These are phyloP conservation scores for Calephelis virginiensis DNA, from an alignment of 1,140 invertebrate species.

Conservation along the genomic window DNA sequence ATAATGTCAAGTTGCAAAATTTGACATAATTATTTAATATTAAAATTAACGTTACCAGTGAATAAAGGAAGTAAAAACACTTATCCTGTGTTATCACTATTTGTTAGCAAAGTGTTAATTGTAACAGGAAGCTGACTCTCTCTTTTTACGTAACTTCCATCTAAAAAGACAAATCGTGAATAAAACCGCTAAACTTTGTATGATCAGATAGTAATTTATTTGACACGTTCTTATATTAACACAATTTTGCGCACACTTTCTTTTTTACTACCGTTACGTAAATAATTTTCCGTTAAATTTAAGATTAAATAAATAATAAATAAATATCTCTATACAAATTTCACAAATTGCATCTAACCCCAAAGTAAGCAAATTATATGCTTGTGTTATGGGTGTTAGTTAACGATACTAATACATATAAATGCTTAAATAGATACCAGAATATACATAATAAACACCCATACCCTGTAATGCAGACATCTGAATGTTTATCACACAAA, in stretches of 20 bases:
- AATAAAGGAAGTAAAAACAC: neutral
- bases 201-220: conserved; percentile 6
- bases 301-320: neutral
- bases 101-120: neutral
- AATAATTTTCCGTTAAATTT: neutral
- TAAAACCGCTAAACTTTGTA: neutral
- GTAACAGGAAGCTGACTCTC: conserved; percentile 1
- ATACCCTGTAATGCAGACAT: too few species aligned
- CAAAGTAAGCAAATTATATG: too few species aligned
- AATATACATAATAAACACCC: too few species aligned
- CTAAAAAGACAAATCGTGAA: conserved; percentile 15
- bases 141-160: conserved; percentile 10
- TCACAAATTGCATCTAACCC: too few species aligned
- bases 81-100: neutral
- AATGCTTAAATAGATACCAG: too few species aligned
- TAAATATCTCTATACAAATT: too few species aligned
- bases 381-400: too few species aligned
- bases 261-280: neutral
- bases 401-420: too few species aligned
- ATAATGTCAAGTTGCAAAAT: too few species aligned
- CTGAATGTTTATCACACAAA: too few species aligned
- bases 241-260: conserved; percentile 6
- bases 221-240: conserved; percentile 10
- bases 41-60: too few species aligned
- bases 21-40: too few species aligned